These are phyloP conservation scores for Desoria tigrina DNA, from an alignment of 2,888 invertebrate species.

Conservation along the genomic window DNA sequence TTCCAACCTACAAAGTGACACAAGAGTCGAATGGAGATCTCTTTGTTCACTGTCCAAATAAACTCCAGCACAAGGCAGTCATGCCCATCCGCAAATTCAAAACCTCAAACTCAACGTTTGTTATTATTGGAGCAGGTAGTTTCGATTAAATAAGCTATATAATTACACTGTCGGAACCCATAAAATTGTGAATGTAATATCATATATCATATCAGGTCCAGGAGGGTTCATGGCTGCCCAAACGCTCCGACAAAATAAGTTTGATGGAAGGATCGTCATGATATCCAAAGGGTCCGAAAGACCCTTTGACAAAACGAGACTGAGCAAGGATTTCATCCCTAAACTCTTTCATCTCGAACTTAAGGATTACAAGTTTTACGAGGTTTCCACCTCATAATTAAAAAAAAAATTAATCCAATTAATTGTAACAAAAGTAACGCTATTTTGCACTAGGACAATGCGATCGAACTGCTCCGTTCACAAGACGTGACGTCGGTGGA, in stretches of 20 bases:
- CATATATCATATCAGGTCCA: too few species aligned
- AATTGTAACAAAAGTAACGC: too few species aligned
- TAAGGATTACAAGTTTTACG: constrained; percentile 71
- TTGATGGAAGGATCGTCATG: constrained; percentile 75
- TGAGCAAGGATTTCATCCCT: constrained; percentile 70
- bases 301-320: constrained; percentile 91
- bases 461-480: constrained; percentile 66
- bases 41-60: constrained; percentile 55
- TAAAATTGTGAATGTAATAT: too few species aligned
- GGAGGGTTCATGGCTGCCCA: constrained; percentile 86
- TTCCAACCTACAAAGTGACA: constrained; percentile 82
- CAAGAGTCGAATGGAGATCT: constrained; percentile 69
- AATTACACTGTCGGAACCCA: too few species aligned
- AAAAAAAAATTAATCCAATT: too few species aligned
- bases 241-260: constrained; percentile 87
- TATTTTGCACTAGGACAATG: background rate
- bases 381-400: constrained; percentile 55
- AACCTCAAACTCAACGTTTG: too few species aligned
- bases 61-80: background rate
- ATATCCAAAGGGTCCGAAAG: constrained; percentile 75
- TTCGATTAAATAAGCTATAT: too few species aligned
- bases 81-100: too few species aligned
- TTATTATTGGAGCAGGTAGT: too few species aligned
- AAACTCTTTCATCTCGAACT: too few species aligned
- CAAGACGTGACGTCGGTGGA: constrained; percentile 70